Conservation (phyloP, 1,140 invertebrate species). For the Nomia melanderi region DNA sequence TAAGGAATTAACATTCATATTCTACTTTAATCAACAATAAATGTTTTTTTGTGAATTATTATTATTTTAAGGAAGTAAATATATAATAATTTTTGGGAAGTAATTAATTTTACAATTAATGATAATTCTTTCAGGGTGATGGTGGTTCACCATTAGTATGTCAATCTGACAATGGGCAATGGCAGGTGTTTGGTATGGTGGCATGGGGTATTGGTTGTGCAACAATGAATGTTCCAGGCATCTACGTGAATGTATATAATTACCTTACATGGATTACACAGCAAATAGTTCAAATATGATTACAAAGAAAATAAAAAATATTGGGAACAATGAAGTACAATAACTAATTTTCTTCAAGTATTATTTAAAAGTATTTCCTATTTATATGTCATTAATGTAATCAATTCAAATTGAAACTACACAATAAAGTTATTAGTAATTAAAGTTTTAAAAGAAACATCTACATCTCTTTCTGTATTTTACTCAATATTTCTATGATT, state of each 20-base stretch:
- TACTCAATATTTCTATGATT: background rate
- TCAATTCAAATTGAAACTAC: too few relatives aligned
- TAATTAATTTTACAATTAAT: slow-evolving; percentile 16
- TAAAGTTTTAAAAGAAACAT: too few relatives aligned
- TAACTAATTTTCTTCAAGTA: background rate
- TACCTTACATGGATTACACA: slow-evolving; percentile 84
- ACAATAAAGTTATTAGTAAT: too few relatives aligned
- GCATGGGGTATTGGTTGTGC: slow-evolving; percentile 89
- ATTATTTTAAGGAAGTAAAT: too few relatives aligned
- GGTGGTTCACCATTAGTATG: slow-evolving; percentile 89
- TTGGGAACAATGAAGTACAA: background rate
- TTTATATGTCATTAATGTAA: too few relatives aligned
- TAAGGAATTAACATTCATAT: slow-evolving; percentile 59
- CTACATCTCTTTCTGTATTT: too few relatives aligned
- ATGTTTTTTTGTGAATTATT: too few relatives aligned
- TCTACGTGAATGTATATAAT: slow-evolving; percentile 85
- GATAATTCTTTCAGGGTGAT: slow-evolving; percentile 84
- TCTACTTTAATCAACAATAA: background rate
- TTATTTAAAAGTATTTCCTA: background rate
- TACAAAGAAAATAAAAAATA: background rate
- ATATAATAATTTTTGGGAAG: too few relatives aligned
- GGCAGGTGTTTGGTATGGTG: slow-evolving; percentile 86
- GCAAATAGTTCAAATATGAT: slow-evolving; percentile 45
- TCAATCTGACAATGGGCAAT: slow-evolving; percentile 80
- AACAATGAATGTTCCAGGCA: slow-evolving; percentile 83